These are phyloP conservation scores for Carabus problematicus DNA, from an alignment of 2,888 invertebrate genomes.

Conservation along the genomic window DNA sequence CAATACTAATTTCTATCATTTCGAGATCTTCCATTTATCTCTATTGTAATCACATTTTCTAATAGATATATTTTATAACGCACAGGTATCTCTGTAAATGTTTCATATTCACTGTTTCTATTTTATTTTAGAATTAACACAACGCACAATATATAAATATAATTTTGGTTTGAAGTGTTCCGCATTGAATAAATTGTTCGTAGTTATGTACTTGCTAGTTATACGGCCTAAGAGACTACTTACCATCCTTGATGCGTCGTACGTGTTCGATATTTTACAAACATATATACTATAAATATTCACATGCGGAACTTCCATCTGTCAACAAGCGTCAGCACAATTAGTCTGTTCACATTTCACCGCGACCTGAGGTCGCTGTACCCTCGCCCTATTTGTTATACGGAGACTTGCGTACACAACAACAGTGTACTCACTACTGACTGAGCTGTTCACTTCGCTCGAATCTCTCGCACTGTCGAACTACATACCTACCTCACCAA, in stretches of 20 bases:
- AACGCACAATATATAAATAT: not conserved
- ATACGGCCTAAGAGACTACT: not conserved
- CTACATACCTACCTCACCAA: too few relatives aligned
- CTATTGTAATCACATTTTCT: too few relatives aligned
- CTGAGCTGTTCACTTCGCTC: too few relatives aligned
- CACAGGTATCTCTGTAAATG: too few relatives aligned
- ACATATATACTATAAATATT: not conserved
- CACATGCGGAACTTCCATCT: constrained; percentile 1
- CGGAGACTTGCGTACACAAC: too few relatives aligned
- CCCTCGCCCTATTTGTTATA: constrained; percentile 6
- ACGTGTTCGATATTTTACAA: constrained; percentile 1
- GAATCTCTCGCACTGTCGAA: too few relatives aligned
- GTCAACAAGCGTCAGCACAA: constrained; percentile 20
- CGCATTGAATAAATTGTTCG: constrained; percentile 6
- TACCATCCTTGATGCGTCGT: constrained; percentile 8
- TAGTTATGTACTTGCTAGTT: constrained; percentile 19
- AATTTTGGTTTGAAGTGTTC: not conserved
- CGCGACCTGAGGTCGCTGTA: constrained; percentile 33
- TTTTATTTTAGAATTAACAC: too few relatives aligned
- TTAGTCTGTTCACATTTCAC: constrained; percentile 39
- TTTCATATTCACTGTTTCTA: too few relatives aligned
- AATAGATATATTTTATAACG: too few relatives aligned
- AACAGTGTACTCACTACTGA: too few relatives aligned
- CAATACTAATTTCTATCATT: too few relatives aligned
- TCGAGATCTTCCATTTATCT: too few relatives aligned